Evolutionary conservation across 2,797 vertebrate species (phyloP).

Genomic region (Neoniphon sammara): DNA sequence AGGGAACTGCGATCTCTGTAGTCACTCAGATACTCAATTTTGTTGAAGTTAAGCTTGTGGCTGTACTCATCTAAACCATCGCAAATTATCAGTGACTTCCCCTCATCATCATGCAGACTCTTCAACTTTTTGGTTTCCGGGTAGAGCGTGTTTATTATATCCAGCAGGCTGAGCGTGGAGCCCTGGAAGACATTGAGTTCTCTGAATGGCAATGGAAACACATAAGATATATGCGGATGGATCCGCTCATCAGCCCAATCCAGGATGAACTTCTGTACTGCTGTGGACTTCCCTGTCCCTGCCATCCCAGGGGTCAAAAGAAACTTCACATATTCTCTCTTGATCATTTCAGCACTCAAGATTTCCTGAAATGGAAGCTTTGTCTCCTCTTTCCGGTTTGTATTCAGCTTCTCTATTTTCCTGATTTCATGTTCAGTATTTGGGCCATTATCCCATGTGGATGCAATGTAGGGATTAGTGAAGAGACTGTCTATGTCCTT

Average conservation of each 20-base stretch:
- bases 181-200: conserved; percentile 73
- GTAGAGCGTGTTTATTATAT: conserved; percentile 76
- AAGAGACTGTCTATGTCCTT: conserved; percentile 68
- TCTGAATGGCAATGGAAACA: conserved; percentile 78
- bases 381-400: conserved; percentile 27
- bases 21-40: conserved; percentile 59
- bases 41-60: conserved; percentile 66
- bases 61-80: conserved; percentile 83
- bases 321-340: not conserved
- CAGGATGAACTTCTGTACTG: conserved; percentile 74
- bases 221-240: conserved; percentile 72
- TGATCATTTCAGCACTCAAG: conserved; percentile 31
- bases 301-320: conserved; percentile 73
- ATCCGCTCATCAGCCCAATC: conserved; percentile 78
- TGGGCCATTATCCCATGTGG: conserved; percentile 67
- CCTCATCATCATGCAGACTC: conserved; percentile 38
- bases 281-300: conserved; percentile 82
- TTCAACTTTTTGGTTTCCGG: conserved; percentile 74
- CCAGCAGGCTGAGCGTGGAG: conserved; percentile 58
- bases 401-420: conserved; percentile 66
- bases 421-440: conserved; percentile 82
- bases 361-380: conserved; percentile 55
- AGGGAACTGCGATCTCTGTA: conserved; percentile 19
- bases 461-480: conserved; percentile 66
- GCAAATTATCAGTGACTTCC: conserved; percentile 77